Percentiles rank a stretch among this genome's conserved stretches.
phyloP scores from a whole-genome alignment of 2,888 invertebrate species.

The Drosophila neotestacea region DNA sequence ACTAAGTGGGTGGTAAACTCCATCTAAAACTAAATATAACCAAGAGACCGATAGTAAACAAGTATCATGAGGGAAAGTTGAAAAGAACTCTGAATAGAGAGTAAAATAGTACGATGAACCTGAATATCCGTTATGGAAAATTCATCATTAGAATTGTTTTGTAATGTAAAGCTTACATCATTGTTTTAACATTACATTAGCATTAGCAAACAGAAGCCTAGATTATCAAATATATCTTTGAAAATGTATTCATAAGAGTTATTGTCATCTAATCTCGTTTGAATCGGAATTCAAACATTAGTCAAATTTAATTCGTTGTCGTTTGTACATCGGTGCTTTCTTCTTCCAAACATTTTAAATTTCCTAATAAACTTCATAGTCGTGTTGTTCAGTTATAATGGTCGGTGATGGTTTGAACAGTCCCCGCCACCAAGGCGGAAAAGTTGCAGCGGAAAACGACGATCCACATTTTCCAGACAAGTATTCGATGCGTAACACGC shows the following conservation, averaged over 20 bases:
- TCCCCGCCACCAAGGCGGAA: constrained; percentile 58
- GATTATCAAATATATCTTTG: not conserved
- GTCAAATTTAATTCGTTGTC: constrained; percentile 7
- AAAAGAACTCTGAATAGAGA: too few relatives aligned
- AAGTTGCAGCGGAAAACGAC: not conserved
- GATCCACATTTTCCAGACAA: constrained; percentile 51
- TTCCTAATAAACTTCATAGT: not conserved
- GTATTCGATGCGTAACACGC: constrained; percentile 60
- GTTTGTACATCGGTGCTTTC: constrained; percentile 1
- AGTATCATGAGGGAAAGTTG: too few relatives aligned
- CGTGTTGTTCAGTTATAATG: constrained; percentile 8
- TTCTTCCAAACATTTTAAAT: not conserved
- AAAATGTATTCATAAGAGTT: not conserved
- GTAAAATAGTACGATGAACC: too few relatives aligned
- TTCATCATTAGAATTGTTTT: too few relatives aligned
- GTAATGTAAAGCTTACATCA: too few relatives aligned
- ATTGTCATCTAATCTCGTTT: not conserved
- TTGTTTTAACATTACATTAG: too few relatives aligned
- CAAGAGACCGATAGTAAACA: too few relatives aligned
- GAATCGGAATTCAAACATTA: not conserved
- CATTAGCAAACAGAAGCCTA: too few relatives aligned
- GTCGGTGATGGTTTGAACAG: constrained; percentile 69
- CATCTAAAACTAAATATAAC: too few relatives aligned
- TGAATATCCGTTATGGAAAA: too few relatives aligned
- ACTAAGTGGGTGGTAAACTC: too few relatives aligned